phyloP scores from a whole-genome alignment of 2,888 invertebrate species.

The Hyalella azteca region DNA sequence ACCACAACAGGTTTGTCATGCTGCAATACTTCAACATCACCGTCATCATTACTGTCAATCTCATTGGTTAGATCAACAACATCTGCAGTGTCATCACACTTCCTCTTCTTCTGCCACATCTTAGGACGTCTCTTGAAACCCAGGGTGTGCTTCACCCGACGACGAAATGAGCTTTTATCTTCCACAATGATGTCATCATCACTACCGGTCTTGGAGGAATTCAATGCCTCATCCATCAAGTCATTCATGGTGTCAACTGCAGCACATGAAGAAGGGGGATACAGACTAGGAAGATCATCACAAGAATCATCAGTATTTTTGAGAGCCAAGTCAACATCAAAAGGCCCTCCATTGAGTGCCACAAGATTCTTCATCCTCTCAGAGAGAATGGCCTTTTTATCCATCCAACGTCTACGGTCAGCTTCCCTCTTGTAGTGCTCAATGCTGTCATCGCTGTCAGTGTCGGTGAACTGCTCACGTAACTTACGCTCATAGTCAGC shows the following conservation, averaged over 20 bases:
- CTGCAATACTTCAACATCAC: conserved; percentile 12
- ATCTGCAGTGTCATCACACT: not conserved
- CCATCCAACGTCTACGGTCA: conserved; percentile 14
- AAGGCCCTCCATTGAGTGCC: not conserved
- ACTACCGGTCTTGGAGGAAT: not conserved
- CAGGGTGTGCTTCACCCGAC: not conserved
- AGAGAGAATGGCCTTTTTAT: not conserved
- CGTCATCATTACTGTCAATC: conserved; percentile 4
- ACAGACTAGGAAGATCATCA: not conserved
- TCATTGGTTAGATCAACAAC: conserved; percentile 33
- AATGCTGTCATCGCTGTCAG: not conserved
- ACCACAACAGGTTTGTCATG: conserved; percentile 35
- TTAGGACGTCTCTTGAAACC: not conserved
- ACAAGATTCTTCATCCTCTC: not conserved
- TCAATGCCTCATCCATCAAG: not conserved
- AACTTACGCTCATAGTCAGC: not conserved
- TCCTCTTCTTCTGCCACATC: not conserved
- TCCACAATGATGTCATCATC: conserved; percentile 13
- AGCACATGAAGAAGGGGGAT: not conserved
- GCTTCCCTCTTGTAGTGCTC: not conserved
- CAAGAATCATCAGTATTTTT: not conserved
- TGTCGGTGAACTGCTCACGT: conserved; percentile 9
- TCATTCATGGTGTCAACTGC: not conserved
- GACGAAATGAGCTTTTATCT: not conserved
- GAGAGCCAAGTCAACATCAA: not conserved